A percentile compares a stretch with the other conserved stretches of the same genome.
These are phyloP conservation scores for Globia sparganii DNA, from an alignment of 2,888 invertebrate genomes.

Conservation along the genomic window DNA sequence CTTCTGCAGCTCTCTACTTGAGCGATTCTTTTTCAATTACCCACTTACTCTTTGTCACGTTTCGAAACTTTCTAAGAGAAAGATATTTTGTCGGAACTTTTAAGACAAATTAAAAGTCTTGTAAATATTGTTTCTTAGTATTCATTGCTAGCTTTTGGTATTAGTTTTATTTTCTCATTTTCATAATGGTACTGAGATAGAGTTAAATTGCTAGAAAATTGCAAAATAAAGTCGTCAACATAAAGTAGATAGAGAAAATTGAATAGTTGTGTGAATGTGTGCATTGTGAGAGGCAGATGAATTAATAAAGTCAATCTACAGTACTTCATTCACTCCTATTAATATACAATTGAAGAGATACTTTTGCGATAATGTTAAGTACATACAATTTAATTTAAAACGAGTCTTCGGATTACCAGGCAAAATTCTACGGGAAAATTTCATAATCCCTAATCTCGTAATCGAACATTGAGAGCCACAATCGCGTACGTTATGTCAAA, in stretches of 20 bases:
- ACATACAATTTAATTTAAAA: neutral
- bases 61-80: conserved; percentile 33
- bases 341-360: neutral
- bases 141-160: conserved; percentile 40
- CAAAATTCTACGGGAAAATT: neutral
- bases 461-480: neutral
- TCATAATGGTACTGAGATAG: conserved; percentile 18
- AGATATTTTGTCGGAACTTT: conserved; percentile 49
- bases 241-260: conserved; percentile 14
- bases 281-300: neutral
- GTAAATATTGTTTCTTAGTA: conserved; percentile 41
- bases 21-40: conserved; percentile 67
- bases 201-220: conserved; percentile 23
- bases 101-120: conserved; percentile 43
- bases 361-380: neutral
- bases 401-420: neutral
- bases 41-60: conserved; percentile 62
- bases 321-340: neutral
- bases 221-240: conserved; percentile 7
- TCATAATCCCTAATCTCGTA: neutral
- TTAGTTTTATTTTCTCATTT: conserved; percentile 41
- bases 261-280: conserved; percentile 20
- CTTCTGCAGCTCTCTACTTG: conserved; percentile 50
- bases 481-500: neutral
- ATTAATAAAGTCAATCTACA: neutral